Conservation (phyloP, 2,888 invertebrate species). For the Tipula lateralis region DNA sequence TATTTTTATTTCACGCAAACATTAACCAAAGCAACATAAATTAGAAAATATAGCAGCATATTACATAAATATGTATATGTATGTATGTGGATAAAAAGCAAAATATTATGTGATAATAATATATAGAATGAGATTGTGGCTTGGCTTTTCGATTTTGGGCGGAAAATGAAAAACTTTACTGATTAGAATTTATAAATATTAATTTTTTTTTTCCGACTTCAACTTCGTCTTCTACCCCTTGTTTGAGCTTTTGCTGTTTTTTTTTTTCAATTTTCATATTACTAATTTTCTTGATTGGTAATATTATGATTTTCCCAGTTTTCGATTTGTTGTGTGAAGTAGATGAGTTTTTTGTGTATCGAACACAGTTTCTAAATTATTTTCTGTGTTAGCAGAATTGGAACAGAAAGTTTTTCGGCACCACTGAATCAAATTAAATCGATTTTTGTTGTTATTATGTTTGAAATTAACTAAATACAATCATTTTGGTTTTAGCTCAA, state of each 20-base stretch:
- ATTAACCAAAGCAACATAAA: constrained; percentile 13
- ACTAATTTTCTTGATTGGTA: background rate
- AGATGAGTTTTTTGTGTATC: background rate
- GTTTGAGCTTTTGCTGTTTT: background rate
- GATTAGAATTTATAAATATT: constrained; percentile 19
- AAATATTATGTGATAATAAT: background rate
- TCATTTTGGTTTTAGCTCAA: background rate
- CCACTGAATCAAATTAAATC: background rate
- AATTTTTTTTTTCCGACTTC: background rate
- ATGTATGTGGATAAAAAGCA: background rate
- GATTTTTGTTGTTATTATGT: background rate
- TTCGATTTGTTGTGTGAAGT: background rate
- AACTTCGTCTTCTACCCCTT: background rate
- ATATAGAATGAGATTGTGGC: background rate
- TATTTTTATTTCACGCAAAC: constrained; percentile 19
- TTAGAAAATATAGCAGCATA: constrained; percentile 11
- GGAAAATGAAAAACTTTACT: constrained; percentile 16
- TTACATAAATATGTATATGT: background rate
- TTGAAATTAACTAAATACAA: background rate
- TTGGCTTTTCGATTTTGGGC: background rate
- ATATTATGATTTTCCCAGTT: background rate
- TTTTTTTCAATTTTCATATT: background rate
- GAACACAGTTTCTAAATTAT: background rate
- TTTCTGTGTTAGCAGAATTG: background rate
- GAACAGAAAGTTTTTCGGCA: background rate